Conservation (phyloP, 2,113 vertebrate species). For the Felis catus region DNA sequence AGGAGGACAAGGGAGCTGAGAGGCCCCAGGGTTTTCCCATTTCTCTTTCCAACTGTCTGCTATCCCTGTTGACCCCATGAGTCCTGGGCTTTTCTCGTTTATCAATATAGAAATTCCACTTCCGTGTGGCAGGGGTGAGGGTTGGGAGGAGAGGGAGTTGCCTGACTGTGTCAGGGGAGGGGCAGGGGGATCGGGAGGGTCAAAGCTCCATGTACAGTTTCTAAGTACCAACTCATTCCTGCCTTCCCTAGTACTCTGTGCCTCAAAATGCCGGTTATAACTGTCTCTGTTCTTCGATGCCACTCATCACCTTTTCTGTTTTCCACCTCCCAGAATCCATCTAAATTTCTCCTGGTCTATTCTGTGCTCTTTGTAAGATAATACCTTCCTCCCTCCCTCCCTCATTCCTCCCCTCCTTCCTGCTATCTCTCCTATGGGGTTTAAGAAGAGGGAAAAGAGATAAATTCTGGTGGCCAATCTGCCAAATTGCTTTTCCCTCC, state of each 20-base stretch:
- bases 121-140: neutral
- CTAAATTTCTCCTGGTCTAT: neutral
- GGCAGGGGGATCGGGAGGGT: too few relatives aligned
- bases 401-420: neutral
- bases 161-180: neutral
- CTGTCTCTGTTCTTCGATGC: neutral
- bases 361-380: neutral
- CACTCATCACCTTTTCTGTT: neutral
- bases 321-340: neutral
- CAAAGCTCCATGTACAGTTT: neutral
- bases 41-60: neutral
- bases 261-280: neutral
- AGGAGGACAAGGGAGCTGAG: neutral
- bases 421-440: neutral
- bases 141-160: fast-evolving
- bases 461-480: neutral
- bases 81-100: neutral
- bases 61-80: neutral
- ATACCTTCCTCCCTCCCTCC: too few relatives aligned
- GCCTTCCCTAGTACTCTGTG: neutral
- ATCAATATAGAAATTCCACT: neutral
- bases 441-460: neutral
- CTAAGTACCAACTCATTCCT: too few relatives aligned
- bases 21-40: neutral
- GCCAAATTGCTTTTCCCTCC: neutral